A percentile compares a stretch with the other conserved stretches of the same genome.
Conservation (phyloP, 2,113 vertebrate species). For the Sebastes fasciatus region DNA sequence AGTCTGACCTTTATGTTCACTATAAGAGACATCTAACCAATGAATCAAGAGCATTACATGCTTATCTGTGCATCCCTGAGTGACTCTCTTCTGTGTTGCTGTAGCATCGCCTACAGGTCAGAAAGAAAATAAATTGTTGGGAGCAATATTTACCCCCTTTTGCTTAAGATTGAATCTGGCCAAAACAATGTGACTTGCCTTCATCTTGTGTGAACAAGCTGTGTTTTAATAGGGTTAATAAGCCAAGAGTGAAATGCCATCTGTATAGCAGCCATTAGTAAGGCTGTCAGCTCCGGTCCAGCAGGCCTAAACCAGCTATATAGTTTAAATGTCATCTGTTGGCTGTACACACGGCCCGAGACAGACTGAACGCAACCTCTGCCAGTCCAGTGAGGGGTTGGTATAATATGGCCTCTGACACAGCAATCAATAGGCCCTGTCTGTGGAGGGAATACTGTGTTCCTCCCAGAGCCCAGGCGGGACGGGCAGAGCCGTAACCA, state of each 20-base stretch:
- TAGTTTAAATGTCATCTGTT: conserved; percentile 79
- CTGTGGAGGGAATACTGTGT: conserved; percentile 72
- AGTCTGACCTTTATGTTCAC: conserved; percentile 56
- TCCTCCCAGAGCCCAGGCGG: conserved; percentile 58
- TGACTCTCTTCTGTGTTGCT: not conserved
- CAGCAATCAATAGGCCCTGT: conserved; percentile 79
- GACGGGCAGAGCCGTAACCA: conserved; percentile 62
- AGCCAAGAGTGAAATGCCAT: conserved; percentile 78
- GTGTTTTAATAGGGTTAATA: conserved; percentile 77
- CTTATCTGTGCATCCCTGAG: not conserved
- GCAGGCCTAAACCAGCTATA: conserved; percentile 35
- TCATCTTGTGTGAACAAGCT: conserved; percentile 62
- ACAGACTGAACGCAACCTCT: conserved; percentile 59
- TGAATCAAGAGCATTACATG: conserved; percentile 38
- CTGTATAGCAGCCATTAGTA: conserved; percentile 78
- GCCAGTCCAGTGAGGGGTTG: conserved; percentile 62
- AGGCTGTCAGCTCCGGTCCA: conserved; percentile 64
- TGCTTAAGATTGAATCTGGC: conserved; percentile 27
- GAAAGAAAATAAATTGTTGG: not conserved
- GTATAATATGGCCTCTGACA: conserved; percentile 80
- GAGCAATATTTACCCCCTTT: conserved; percentile 28
- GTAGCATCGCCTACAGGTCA: not conserved
- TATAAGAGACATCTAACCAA: conserved; percentile 32
- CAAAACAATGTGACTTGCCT: conserved; percentile 58
- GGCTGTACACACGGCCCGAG: conserved; percentile 49